Evolutionary conservation across 2,797 vertebrate species (phyloP).

Genomic region (Spizella passerina): DNA sequence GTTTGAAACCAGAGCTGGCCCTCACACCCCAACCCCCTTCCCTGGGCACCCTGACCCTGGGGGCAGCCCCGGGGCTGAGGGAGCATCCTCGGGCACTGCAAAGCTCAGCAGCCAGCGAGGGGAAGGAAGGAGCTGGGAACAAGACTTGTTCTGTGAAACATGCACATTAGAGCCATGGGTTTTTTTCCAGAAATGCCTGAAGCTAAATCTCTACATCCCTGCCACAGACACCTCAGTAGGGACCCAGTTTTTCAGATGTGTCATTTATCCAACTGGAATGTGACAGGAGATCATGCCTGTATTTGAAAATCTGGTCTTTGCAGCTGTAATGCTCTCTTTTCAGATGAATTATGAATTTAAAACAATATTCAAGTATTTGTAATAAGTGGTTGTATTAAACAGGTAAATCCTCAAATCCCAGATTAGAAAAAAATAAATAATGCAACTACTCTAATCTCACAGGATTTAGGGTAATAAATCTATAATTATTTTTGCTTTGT

Average conservation of each 20-base stretch:
- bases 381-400: slow-evolving; percentile 28
- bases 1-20: neutral
- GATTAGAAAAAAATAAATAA: neutral
- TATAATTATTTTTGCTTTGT: slow-evolving; percentile 12
- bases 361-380: neutral
- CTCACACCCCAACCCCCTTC: neutral
- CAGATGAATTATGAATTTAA: neutral
- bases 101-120: neutral
- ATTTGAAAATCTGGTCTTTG: neutral
- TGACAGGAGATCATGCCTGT: neutral
- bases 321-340: neutral
- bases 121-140: neutral
- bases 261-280: neutral
- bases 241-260: neutral
- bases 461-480: slow-evolving; percentile 8
- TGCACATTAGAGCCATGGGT: neutral
- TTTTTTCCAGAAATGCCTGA: neutral
- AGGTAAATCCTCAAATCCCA: slow-evolving; percentile 24
- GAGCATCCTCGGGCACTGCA: neutral
- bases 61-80: neutral
- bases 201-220: neutral
- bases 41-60: neutral
- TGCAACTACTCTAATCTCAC: neutral
- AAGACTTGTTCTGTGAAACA: neutral
- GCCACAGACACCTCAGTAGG: neutral